Percentiles rank a stretch among this genome's conserved stretches.
Conservation (phyloP, 2,797 vertebrate genomes). For the Rhodeus uyekii region DNA sequence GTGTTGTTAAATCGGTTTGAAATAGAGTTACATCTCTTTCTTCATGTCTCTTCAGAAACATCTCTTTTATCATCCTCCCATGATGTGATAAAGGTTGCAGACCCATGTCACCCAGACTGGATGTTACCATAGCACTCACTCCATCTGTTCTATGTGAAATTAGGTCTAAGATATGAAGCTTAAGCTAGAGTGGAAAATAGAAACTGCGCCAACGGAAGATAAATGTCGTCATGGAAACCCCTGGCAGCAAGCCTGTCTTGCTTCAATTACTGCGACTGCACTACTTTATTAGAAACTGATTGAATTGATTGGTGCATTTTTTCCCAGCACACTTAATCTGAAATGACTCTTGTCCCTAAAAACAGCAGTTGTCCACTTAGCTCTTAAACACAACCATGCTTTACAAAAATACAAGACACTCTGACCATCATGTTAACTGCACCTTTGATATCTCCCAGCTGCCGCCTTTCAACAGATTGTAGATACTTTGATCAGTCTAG, state of each 20-base stretch:
- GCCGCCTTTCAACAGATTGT: neutral
- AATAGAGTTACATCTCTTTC: neutral
- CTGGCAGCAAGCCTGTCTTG: conserved; percentile 3
- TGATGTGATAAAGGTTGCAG: neutral
- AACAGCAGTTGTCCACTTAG: neutral
- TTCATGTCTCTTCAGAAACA: neutral
- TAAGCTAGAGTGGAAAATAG: neutral
- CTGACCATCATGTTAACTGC: neutral
- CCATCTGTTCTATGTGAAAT: conserved; percentile 8
- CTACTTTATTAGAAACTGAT: neutral
- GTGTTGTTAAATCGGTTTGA: neutral
- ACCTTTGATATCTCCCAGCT: conserved; percentile 16
- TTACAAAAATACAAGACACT: neutral
- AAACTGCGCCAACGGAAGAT: conserved; percentile 24
- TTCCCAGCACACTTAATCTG: neutral
- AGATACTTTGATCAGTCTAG: conserved; percentile 14
- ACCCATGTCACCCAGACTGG: neutral
- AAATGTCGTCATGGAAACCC: conserved; percentile 40
- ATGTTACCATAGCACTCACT: neutral
- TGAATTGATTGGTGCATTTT: conserved; percentile 17
- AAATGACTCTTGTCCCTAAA: neutral
- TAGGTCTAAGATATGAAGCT: neutral
- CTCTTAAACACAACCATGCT: neutral
- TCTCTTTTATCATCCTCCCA: neutral
- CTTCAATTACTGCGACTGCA: neutral